phyloP scores from a whole-genome alignment of 2,113 vertebrate genomes.

The Pelusios castaneus region DNA sequence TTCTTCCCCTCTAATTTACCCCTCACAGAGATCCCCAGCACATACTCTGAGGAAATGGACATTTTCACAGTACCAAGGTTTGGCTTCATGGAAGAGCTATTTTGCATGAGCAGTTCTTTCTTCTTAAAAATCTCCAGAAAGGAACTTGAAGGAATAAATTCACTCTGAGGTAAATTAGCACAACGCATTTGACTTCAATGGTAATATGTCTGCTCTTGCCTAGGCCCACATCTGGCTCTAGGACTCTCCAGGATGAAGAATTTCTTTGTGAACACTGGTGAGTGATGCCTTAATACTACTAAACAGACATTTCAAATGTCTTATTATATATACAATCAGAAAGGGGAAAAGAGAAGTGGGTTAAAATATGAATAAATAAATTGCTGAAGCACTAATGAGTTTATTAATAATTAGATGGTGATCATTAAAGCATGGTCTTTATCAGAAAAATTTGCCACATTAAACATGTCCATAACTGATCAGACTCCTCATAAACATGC shows the following conservation, averaged over 20 bases:
- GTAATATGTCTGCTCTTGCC: not conserved
- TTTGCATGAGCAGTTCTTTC: not conserved
- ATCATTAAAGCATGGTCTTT: constrained; percentile 37
- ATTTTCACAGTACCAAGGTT: too few species aligned
- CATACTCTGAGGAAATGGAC: not conserved
- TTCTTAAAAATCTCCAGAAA: not conserved
- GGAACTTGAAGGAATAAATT: not conserved
- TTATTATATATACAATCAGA: not conserved
- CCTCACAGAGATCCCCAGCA: fast-evolving
- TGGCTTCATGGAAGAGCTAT: not conserved
- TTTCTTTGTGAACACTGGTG: not conserved
- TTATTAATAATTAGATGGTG: constrained; percentile 60
- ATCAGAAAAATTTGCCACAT: constrained; percentile 36
- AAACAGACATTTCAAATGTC: not conserved
- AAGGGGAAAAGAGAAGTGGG: not conserved
- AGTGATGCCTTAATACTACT: not conserved
- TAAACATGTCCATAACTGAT: not conserved
- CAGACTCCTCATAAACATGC: not conserved
- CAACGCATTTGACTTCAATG: not conserved
- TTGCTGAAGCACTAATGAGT: constrained; percentile 13
- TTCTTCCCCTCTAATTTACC: not conserved
- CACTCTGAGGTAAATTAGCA: not conserved
- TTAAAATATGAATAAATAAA: not conserved
- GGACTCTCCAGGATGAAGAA: not conserved
- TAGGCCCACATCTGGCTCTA: not conserved